Evolutionary conservation across 1,140 invertebrate genomes (phyloP).

Genomic region (Tetraneura akinire): DNA sequence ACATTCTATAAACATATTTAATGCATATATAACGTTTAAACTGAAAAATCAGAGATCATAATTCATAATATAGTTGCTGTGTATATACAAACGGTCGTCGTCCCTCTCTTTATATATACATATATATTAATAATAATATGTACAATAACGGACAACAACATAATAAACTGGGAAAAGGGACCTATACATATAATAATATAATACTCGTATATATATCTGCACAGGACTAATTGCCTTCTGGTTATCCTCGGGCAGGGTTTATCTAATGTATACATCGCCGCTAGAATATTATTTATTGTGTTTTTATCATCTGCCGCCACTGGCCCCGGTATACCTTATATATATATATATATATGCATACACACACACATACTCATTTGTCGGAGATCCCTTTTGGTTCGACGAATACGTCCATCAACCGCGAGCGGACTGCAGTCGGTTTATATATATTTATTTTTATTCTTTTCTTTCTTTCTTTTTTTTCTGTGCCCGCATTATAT

Average conservation of each 20-base stretch:
- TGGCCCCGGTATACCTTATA: not conserved
- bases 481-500: slow-evolving; percentile 16
- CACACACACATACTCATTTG: too few species aligned
- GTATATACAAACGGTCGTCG: not conserved
- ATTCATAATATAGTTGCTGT: too few species aligned
- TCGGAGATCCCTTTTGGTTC: slow-evolving; percentile 46
- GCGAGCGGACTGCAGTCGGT: not conserved
- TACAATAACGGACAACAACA: slow-evolving; percentile 14
- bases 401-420: slow-evolving; percentile 47
- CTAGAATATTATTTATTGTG: slow-evolving; percentile 34
- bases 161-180: slow-evolving; percentile 3
- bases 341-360: too few species aligned
- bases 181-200: not conserved
- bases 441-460: not conserved
- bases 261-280: slow-evolving; percentile 41
- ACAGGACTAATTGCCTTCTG: slow-evolving; percentile 50
- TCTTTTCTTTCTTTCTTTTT: slow-evolving; percentile 13
- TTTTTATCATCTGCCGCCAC: slow-evolving; percentile 48
- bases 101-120: not conserved
- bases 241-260: slow-evolving; percentile 47
- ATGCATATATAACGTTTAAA: not conserved
- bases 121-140: not conserved
- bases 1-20: too few species aligned
- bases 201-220: too few species aligned
- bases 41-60: not conserved